These are phyloP conservation scores for Tricholaema leucomelas DNA, from an alignment of 2,113 vertebrate species.

Conservation along the genomic window DNA sequence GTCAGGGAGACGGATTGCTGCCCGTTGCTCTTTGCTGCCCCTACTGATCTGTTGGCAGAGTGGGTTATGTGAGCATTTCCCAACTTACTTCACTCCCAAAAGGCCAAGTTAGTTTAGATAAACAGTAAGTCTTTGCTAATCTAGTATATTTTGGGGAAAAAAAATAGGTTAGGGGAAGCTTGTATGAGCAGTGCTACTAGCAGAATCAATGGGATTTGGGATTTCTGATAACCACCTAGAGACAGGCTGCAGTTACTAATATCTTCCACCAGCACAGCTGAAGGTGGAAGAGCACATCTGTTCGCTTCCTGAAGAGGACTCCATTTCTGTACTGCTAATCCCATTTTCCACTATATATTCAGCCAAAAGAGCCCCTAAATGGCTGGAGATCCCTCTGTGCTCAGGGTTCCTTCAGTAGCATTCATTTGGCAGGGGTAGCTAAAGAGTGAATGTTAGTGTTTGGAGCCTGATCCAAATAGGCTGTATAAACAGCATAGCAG, in stretches of 20 bases:
- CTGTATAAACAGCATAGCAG: not conserved
- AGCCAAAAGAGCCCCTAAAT: constrained; percentile 37
- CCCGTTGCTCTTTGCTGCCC: constrained; percentile 25
- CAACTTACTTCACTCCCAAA: not conserved
- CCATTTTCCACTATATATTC: constrained; percentile 53
- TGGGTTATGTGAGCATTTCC: not conserved
- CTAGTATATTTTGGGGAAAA: not conserved
- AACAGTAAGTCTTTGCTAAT: constrained; percentile 9
- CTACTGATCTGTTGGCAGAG: not conserved
- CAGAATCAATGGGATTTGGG: constrained; percentile 4
- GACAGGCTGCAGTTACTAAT: constrained; percentile 12
- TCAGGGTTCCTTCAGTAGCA: not conserved
- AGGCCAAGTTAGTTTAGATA: constrained; percentile 13
- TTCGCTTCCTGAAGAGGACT: constrained; percentile 67
- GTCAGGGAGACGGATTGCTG: not conserved
- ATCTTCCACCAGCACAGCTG: constrained; percentile 42
- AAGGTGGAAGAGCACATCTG: constrained; percentile 61
- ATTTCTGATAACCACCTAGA: constrained; percentile 56
- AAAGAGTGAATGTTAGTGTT: not conserved
- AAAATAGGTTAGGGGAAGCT: not conserved
- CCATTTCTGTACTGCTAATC: constrained; percentile 60
- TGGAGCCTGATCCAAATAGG: constrained; percentile 14
- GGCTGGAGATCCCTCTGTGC: constrained; percentile 25
- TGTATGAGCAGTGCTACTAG: not conserved
- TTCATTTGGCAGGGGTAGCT: constrained; percentile 36